phyloP scores from a whole-genome alignment of 1,140 invertebrate species.

The Zaprionus ghesquierei region DNA sequence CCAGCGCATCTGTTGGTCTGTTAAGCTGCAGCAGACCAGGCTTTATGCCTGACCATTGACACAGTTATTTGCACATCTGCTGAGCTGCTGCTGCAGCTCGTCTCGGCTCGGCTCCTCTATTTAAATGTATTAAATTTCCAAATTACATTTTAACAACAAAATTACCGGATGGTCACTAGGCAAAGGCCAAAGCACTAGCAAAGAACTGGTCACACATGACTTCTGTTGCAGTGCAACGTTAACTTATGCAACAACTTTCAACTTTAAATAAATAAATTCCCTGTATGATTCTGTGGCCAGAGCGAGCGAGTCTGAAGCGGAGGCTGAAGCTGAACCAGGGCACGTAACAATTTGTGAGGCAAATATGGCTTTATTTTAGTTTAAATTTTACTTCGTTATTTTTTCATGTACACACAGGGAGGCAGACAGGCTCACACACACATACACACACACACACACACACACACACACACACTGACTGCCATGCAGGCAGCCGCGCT shows the following conservation, averaged over 20 bases:
- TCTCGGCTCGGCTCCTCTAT: constrained; percentile 14
- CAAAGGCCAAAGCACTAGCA: neutral
- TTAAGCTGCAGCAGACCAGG: constrained; percentile 40
- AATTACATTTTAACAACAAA: constrained; percentile 52
- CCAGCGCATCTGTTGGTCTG: constrained; percentile 32
- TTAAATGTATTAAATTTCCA: constrained; percentile 69
- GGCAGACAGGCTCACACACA: constrained; percentile 15
- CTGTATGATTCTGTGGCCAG: constrained; percentile 30
- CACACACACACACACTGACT: neutral
- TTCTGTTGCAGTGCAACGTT: constrained; percentile 35
- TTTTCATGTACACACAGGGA: constrained; percentile 43
- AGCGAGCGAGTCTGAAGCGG: neutral
- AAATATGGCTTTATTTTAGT: constrained; percentile 81
- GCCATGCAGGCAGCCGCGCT: neutral
- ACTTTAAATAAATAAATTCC: constrained; percentile 80
- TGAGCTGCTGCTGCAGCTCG: constrained; percentile 36
- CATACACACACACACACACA: constrained; percentile 6
- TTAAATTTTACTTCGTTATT: constrained; percentile 81
- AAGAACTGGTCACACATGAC: constrained; percentile 15
- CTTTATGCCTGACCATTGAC: constrained; percentile 65
- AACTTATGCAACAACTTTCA: constrained; percentile 71
- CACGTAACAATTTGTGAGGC: constrained; percentile 74
- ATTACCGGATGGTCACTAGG: constrained; percentile 17
- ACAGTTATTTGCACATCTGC: constrained; percentile 72
- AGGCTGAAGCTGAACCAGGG: constrained; percentile 3